Evolutionary conservation across 2,888 invertebrate species (phyloP).

Genomic region (Drosophila mettleri): DNA sequence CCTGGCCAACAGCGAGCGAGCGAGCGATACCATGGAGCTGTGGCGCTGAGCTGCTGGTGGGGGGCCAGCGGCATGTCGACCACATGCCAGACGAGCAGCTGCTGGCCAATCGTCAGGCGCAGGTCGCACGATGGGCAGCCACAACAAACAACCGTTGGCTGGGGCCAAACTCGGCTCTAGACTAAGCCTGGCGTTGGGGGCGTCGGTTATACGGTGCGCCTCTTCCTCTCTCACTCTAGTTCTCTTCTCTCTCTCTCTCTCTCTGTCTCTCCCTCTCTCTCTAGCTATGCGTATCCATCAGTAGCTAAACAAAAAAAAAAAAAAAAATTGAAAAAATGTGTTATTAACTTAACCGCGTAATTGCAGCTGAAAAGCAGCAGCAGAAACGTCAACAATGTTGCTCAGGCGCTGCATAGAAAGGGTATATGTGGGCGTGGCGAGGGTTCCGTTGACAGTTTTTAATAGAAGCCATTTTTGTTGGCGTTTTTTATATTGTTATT

Average conservation of each 20-base stretch:
- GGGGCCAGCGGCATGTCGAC: neutral
- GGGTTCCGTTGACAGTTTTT: slow-evolving; percentile 69
- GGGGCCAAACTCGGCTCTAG: neutral
- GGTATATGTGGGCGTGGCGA: slow-evolving; percentile 50
- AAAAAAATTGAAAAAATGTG: slow-evolving; percentile 42
- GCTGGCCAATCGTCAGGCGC: slow-evolving; percentile 32
- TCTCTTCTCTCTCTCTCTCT: neutral
- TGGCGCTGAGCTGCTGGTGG: too few relatives aligned
- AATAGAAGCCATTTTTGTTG: slow-evolving; percentile 30
- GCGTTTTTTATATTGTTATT: slow-evolving; percentile 24
- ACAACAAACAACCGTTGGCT: slow-evolving; percentile 43
- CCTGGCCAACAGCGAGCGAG: slow-evolving; percentile 3
- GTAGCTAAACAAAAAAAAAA: slow-evolving; percentile 5
- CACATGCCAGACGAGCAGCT: slow-evolving; percentile 3
- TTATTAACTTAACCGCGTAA: slow-evolving; percentile 76
- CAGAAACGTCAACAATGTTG: slow-evolving; percentile 20
- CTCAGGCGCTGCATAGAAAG: slow-evolving; percentile 5
- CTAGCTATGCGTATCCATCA: slow-evolving; percentile 43
- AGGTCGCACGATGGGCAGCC: slow-evolving; percentile 16
- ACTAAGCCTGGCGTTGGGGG: slow-evolving; percentile 10
- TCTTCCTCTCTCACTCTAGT: neutral
- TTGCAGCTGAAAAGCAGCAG: slow-evolving; percentile 49
- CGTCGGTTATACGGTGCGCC: slow-evolving; percentile 15
- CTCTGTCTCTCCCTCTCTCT: neutral
- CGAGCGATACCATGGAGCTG: neutral